Evolutionary conservation across 2,113 vertebrate species (phyloP), one percentile per base, ranked within the genome.

Genomic region (Microcebus lehilahytsara): DNA sequence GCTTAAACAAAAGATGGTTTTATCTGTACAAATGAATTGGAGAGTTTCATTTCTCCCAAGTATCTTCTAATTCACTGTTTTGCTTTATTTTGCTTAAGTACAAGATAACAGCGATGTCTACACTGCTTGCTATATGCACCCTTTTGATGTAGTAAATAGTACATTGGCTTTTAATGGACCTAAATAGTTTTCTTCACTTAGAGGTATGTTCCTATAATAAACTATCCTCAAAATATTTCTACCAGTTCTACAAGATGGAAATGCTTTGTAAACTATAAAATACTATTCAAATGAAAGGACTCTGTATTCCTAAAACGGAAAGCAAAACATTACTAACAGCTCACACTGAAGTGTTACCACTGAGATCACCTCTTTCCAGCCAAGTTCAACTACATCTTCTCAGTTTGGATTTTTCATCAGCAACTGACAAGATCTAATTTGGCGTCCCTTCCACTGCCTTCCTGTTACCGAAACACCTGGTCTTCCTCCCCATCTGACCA

Each of bases 191-290:
- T 66, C 66, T 89, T 85, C 74, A 92, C 17, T 27, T 81, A 46
- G 66, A 91, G 20, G 17, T 67, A 67, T 72, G 51, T 40, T 81
- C 16, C 53, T 53, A 77, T 37, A 60, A 72, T 27, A 75, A 92
- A 79, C 17, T 87, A 66, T 56, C 22, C 37, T 97, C 69, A 91
- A 80, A 64, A 71, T 89, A 86, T 42, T 60, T n/a, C 93, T 79
- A 56, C 30, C 16, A n/a, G 6, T 9, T 17, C 53, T 77, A 23
- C 46, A 75, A 93, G 71, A 30, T 30, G 9, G 11, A 77, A 67
- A 90, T 49, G 27, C 20, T 84, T 58, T 77, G 6, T 58, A 90
- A 87, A 85, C 37, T 40, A 67, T 40, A 86, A 83, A 92, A 89
- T 22, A 4, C 27, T 34, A 25, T 25, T 42, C 34, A 78, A 40